Percentiles rank a stretch among this genome's conserved stretches.
These are phyloP conservation scores for Orchestia grillus DNA, from an alignment of 1,140 invertebrate species.

Conservation along the genomic window DNA sequence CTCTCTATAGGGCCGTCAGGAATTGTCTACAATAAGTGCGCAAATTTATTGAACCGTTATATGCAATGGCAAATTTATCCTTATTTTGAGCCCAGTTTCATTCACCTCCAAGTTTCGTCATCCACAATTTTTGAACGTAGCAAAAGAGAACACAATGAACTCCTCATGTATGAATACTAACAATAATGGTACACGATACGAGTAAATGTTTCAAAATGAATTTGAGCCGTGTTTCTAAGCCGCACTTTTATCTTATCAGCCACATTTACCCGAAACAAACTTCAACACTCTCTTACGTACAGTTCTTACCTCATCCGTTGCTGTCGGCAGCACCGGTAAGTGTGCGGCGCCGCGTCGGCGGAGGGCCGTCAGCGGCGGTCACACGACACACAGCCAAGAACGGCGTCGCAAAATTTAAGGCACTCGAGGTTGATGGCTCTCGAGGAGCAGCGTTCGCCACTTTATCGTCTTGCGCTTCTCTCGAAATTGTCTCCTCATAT, in stretches of 20 bases:
- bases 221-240: neutral
- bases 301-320: neutral
- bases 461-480: constrained; percentile 30
- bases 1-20: too few species aligned
- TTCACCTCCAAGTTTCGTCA: too few species aligned
- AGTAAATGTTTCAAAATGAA: neutral
- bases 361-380: neutral
- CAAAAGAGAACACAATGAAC: too few species aligned
- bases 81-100: too few species aligned
- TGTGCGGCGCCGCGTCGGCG: neutral
- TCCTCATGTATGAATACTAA: neutral
- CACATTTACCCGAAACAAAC: neutral
- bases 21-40: too few species aligned
- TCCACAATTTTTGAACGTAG: too few species aligned
- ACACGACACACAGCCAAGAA: neutral
- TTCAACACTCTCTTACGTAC: neutral
- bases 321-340: neutral
- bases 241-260: neutral
- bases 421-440: constrained; percentile 15
- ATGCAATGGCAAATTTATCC: too few species aligned
- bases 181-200: neutral
- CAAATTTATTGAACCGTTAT: too few species aligned
- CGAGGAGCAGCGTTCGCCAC: constrained; percentile 1
- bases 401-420: neutral
- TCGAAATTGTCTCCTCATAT: neutral